These are phyloP conservation scores for Gerris lacustris DNA, from an alignment of 2,888 invertebrate species.

Conservation along the genomic window DNA sequence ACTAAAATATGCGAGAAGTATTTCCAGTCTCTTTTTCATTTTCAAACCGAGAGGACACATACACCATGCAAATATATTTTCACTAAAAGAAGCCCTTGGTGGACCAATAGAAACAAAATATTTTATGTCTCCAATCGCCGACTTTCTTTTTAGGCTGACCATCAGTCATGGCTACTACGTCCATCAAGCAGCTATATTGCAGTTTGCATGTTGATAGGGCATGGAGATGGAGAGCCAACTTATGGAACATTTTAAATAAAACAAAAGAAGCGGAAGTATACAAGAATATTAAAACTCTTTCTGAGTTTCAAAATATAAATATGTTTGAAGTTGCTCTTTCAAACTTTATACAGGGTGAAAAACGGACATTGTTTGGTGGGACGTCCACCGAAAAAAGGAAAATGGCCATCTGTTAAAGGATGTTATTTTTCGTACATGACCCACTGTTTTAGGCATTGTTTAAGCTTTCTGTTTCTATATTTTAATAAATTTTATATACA, in stretches of 20 bases:
- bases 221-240: conserved; percentile 26
- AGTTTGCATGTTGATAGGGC: conserved; percentile 31
- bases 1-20: conserved; percentile 25
- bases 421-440: too few species aligned
- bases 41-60: conserved; percentile 27
- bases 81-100: conserved; percentile 17
- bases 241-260: conserved; percentile 24
- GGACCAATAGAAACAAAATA: conserved; percentile 21
- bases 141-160: conserved; percentile 30
- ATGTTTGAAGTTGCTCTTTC: too few species aligned
- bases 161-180: conserved; percentile 23
- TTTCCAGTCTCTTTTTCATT: conserved; percentile 29
- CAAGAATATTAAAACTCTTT: not conserved
- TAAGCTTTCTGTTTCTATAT: too few species aligned
- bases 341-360: too few species aligned
- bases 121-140: conserved; percentile 31
- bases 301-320: too few species aligned
- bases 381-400: not conserved
- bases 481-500: not conserved
- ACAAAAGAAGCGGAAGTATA: not conserved
- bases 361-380: too few species aligned
- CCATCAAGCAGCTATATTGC: conserved; percentile 25
- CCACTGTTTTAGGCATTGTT: too few species aligned
- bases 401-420: not conserved
- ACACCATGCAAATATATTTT: conserved; percentile 26